A percentile compares a stretch with the other conserved stretches of the same genome.
phyloP scores from a whole-genome alignment of 2,888 invertebrate genomes.

The Eilema depressum region DNA sequence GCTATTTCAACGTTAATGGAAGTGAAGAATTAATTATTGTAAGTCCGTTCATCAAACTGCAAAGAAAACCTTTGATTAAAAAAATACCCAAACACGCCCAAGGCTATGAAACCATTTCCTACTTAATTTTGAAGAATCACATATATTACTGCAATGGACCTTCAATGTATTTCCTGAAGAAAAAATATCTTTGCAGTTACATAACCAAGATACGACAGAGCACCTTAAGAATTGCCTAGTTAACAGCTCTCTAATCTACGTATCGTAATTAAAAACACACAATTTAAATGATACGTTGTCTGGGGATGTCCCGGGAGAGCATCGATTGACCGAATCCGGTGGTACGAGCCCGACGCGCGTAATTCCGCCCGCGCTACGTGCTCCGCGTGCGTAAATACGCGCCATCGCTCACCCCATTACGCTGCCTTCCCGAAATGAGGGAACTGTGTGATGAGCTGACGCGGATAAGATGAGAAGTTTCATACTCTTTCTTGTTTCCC shows the following conservation, averaged over 20 bases:
- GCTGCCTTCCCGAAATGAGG: slow-evolving; percentile 55
- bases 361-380: slow-evolving; percentile 82
- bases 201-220: neutral
- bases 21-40: too few species aligned
- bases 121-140: too few species aligned
- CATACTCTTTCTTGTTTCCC: neutral
- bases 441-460: slow-evolving; percentile 17
- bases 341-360: slow-evolving; percentile 79
- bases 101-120: too few species aligned
- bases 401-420: slow-evolving; percentile 80
- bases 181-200: neutral
- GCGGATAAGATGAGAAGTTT: slow-evolving; percentile 19
- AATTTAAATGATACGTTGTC: slow-evolving; percentile 33
- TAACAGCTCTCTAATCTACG: neutral
- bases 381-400: slow-evolving; percentile 71
- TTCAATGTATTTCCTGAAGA: too few species aligned
- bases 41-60: too few species aligned
- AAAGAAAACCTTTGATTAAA: too few species aligned
- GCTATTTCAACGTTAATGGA: neutral
- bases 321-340: slow-evolving; percentile 83
- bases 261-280: slow-evolving; percentile 10
- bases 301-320: slow-evolving; percentile 58
- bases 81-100: too few species aligned
- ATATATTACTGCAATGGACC: too few species aligned
- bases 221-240: too few species aligned